Percentiles rank a stretch among this genome's conserved stretches.
Conservation (phyloP, 2,888 invertebrate genomes). For the Zaprionus lineosus region DNA sequence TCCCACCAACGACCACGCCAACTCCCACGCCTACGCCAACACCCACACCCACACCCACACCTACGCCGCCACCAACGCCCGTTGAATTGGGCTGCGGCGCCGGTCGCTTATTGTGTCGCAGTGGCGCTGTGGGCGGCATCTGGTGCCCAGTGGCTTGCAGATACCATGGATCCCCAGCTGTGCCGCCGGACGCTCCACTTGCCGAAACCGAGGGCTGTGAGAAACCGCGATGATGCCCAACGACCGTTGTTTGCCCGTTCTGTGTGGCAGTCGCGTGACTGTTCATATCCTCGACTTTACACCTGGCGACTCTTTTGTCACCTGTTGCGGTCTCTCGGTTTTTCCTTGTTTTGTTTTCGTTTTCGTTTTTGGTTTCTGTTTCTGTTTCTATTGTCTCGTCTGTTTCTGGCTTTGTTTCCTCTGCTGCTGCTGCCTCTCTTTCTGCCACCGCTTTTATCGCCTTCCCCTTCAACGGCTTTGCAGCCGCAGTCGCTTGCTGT, state of each 20-base stretch:
- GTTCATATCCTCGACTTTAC: conserved; percentile 80
- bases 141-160: conserved; percentile 83
- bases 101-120: conserved; percentile 83
- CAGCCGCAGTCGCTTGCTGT: conserved; percentile 40
- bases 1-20: conserved; percentile 32
- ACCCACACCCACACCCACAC: conserved; percentile 24
- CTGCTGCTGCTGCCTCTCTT: conserved; percentile 8
- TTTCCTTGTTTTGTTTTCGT: neutral
- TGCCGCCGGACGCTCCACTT: conserved; percentile 67
- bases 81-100: conserved; percentile 81
- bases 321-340: conserved; percentile 23
- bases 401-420: conserved; percentile 12
- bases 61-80: conserved; percentile 50
- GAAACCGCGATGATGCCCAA: conserved; percentile 83
- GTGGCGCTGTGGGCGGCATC: conserved; percentile 83
- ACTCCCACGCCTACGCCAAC: conserved; percentile 38
- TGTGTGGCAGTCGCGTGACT: conserved; percentile 83
- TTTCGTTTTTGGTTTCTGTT: conserved; percentile 20
- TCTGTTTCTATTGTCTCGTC: neutral
- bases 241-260: conserved; percentile 83
- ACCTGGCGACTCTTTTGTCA: conserved; percentile 36
- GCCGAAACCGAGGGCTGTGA: conserved; percentile 82
- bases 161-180: conserved; percentile 83
- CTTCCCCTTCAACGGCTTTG: conserved; percentile 31
- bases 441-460: conserved; percentile 5